These are phyloP conservation scores for Cordylochernes scorpioides DNA, from an alignment of 2,888 invertebrate species.

Conservation along the genomic window DNA sequence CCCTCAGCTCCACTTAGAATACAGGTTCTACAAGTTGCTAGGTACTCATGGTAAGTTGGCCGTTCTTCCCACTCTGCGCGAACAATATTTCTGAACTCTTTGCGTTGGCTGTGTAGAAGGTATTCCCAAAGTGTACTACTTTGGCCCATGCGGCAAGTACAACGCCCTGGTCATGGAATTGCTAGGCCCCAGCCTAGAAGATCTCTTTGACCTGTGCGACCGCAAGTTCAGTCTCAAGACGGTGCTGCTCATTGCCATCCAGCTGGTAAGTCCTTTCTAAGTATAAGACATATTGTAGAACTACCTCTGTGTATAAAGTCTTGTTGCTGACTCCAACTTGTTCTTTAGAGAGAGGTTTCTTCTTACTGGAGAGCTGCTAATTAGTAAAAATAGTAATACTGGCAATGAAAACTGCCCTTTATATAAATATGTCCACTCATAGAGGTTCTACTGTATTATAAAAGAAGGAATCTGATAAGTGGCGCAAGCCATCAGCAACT, in stretches of 20 bases:
- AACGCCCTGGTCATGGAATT: slow-evolving; percentile 99
- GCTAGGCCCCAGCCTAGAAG: slow-evolving; percentile 91
- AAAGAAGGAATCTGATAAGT: no score
- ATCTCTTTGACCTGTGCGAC: slow-evolving; percentile 96
- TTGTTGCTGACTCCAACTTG: no score
- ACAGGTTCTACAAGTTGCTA: slow-evolving; percentile 98
- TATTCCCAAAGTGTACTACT: slow-evolving; percentile 97
- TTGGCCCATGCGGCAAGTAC: slow-evolving; percentile 98
- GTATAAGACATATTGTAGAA: no score
- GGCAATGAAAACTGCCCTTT: no score
- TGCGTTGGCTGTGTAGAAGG: slow-evolving; percentile 38
- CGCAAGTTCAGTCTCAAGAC: slow-evolving; percentile 91
- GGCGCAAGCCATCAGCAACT: no score
- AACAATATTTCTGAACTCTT: not conserved
- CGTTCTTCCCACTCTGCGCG: not conserved
- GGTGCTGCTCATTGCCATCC: slow-evolving; percentile 90
- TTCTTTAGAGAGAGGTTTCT: no score
- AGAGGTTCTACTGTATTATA: no score
- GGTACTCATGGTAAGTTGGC: slow-evolving; percentile 58
- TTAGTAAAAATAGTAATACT: no score
- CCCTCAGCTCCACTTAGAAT: slow-evolving; percentile 96
- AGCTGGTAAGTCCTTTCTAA: slow-evolving; percentile 45
- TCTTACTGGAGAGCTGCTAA: no score
- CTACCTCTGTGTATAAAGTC: no score
- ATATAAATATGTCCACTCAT: no score